Percentiles rank a stretch among this genome's conserved stretches.
These are phyloP conservation scores for Australoheros scitulus DNA, from an alignment of 2,113 vertebrate species.

Conservation along the genomic window DNA sequence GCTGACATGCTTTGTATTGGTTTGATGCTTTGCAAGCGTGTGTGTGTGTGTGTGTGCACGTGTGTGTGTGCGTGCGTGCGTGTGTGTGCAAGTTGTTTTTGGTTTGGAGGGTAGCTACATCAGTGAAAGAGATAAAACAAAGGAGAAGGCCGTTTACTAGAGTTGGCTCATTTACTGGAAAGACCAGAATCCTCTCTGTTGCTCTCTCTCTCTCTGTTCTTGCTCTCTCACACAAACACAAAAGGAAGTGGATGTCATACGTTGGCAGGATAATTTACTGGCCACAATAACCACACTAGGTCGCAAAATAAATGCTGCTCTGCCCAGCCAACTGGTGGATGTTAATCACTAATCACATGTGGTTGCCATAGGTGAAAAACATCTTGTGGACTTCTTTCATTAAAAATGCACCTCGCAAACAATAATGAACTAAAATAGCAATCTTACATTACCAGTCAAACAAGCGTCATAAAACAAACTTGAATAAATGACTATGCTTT, in stretches of 20 bases:
- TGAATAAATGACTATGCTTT: neutral
- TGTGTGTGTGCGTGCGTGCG: neutral
- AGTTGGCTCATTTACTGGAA: conserved; percentile 45
- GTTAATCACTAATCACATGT: neutral
- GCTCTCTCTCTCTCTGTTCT: neutral
- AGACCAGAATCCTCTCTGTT: conserved; percentile 10
- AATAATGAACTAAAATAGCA: neutral
- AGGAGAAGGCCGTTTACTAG: neutral
- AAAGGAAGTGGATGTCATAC: neutral
- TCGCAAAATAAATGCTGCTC: neutral
- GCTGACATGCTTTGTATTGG: neutral
- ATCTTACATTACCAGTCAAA: neutral
- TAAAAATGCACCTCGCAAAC: neutral
- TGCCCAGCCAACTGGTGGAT: neutral
- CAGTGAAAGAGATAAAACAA: neutral
- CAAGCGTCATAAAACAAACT: no score
- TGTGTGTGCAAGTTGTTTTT: neutral
- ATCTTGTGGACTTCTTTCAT: neutral
- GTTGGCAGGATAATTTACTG: neutral
- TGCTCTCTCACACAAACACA: neutral
- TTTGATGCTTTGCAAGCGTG: neutral
- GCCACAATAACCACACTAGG: neutral
- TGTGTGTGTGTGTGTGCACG: no score
- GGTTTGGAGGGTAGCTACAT: neutral
- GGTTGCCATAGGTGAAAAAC: neutral